Base-by-base conservation (phyloP, 2,888 invertebrate species). In the Alloscopus bannaensis region DNA sequence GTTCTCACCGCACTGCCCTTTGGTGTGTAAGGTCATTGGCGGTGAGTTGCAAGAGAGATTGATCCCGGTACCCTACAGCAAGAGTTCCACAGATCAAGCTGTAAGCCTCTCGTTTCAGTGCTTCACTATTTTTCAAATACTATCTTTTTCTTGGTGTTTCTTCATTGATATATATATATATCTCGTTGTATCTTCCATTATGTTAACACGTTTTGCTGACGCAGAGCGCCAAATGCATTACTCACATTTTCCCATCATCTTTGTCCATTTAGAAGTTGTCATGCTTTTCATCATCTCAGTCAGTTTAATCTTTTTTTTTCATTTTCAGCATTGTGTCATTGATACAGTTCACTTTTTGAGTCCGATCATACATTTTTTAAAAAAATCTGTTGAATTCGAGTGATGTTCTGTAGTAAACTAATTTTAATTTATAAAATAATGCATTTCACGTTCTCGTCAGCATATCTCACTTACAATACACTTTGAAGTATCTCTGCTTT, bases 51-150 rank as follows among this genome's bases (percentile, higher is more conserved):
- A 97, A 94, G 97, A 97, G 93, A 96, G 97, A 92, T 95, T 98
- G 94, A 97, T 98, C 91, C 97, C 98, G 91, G 97, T 98, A 91
- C 98, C 97, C 91, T 97, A 97, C 95, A 97, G 97, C 96, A 97
- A 97, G 95, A 97, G 96, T 91, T 96, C 97, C 91, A 98, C 97
- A 92, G 98, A 98, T 93, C 98, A 98, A 95, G 97, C 97, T 96
- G 98, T 98, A 98, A 98, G 98, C 94, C 91, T 91, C 92, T 80
- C 92, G 91, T 91, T 82, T 80, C 72, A 71, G 80, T 82, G 77
- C 78, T 84, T 77, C 75, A 82, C 73, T 78, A 72, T 72, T 80
- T 79, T 81, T 81, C 72, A 52, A 72, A 73, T 52, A 65, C 24
- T 62, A 66, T 75, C 68, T 60, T 68, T 71, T 55, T 81, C 47